These are phyloP conservation scores for Hetaerina titia DNA, from an alignment of 2,888 invertebrate genomes.

Conservation along the genomic window DNA sequence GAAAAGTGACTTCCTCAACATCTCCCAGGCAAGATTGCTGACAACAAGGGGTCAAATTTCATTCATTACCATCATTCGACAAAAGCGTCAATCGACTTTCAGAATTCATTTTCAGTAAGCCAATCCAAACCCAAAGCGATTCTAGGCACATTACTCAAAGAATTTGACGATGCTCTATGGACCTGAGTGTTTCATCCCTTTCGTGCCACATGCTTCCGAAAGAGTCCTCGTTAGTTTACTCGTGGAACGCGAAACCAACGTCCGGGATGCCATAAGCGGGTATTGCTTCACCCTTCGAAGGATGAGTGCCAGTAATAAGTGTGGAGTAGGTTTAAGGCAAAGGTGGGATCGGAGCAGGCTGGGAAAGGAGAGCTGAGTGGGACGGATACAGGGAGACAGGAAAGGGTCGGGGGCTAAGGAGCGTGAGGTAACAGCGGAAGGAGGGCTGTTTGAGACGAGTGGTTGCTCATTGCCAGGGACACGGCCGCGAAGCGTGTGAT, in stretches of 20 bases:
- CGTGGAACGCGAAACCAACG: background rate
- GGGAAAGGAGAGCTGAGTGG: background rate
- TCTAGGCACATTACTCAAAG: background rate
- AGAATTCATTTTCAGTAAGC: background rate
- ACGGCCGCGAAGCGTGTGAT: slow-evolving; percentile 50
- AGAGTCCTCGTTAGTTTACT: slow-evolving; percentile 2
- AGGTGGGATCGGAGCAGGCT: background rate
- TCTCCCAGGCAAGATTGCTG: background rate
- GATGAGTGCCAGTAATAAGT: background rate
- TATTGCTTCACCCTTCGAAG: background rate
- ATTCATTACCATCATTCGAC: background rate
- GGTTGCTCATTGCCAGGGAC: slow-evolving; percentile 63
- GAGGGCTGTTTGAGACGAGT: slow-evolving; percentile 13
- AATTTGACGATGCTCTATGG: too few relatives aligned
- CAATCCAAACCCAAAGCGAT: background rate
- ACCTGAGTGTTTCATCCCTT: background rate
- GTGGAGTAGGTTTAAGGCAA: background rate
- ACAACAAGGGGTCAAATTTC: background rate
- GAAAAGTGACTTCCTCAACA: background rate
- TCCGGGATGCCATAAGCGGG: background rate
- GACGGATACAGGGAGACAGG: background rate
- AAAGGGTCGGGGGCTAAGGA: background rate
- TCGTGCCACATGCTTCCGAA: background rate
- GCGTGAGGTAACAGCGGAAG: background rate
- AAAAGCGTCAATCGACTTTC: background rate